Conservation (phyloP, 2,113 vertebrate species). For the Coregonus clupeaformis region DNA sequence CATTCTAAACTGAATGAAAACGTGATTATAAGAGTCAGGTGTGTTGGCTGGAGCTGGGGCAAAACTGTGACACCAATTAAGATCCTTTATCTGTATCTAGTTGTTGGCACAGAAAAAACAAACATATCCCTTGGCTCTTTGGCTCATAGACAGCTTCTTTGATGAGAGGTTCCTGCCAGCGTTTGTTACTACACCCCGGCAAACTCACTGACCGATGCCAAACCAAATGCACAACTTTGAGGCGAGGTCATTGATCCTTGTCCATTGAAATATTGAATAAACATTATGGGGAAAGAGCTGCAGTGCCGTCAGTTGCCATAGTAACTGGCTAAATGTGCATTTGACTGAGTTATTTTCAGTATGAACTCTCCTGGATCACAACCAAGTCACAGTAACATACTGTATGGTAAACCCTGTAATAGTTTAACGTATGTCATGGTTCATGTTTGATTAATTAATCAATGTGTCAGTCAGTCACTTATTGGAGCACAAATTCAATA, state of each 20-base stretch:
- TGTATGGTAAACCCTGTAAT: neutral
- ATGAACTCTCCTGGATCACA: neutral
- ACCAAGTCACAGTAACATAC: neutral
- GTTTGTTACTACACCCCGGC: neutral
- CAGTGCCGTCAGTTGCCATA: neutral
- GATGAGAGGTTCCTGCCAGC: too few species aligned
- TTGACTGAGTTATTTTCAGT: slow-evolving; percentile 3
- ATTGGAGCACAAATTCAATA: too few species aligned
- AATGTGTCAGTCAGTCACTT: too few species aligned
- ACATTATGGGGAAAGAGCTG: slow-evolving; percentile 8
- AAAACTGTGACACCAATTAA: neutral
- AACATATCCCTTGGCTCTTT: neutral
- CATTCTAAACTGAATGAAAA: too few species aligned
- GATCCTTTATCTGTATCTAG: neutral
- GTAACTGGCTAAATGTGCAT: slow-evolving; percentile 1
- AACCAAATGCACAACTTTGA: neutral
- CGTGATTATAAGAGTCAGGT: too few species aligned
- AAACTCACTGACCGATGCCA: slow-evolving; percentile 3
- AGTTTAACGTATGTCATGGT: neutral
- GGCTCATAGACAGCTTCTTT: too few species aligned
- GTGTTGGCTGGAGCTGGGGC: too few species aligned
- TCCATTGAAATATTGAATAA: slow-evolving; percentile 25
- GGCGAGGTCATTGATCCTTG: slow-evolving; percentile 12
- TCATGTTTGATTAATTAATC: too few species aligned
- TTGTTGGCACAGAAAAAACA: neutral